phyloP scores from a whole-genome alignment of 2,113 vertebrate species.

The Synchiropus splendidus region DNA sequence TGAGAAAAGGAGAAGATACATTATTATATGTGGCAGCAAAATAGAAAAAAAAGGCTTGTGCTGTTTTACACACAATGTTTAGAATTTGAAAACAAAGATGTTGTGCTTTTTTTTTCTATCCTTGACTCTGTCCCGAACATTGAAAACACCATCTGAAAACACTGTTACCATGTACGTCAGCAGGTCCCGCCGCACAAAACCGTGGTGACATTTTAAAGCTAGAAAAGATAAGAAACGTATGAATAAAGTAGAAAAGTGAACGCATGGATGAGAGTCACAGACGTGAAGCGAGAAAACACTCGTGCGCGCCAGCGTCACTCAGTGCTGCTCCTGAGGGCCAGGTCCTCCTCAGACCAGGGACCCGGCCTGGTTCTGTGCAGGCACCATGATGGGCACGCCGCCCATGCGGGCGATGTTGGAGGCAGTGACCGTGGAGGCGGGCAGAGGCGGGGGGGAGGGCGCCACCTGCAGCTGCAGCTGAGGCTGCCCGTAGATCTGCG shows the following conservation, averaged over 20 bases:
- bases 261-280: constrained; percentile 36
- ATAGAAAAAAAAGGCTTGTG: no score
- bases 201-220: no score
- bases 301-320: background rate
- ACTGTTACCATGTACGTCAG: no score
- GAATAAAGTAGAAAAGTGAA: constrained; percentile 39
- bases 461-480: constrained; percentile 27
- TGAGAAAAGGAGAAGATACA: no score
- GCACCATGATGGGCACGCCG: constrained; percentile 81
- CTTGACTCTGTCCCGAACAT: no score
- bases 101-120: no score
- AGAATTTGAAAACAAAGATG: no score
- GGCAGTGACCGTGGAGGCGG: constrained; percentile 53
- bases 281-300: constrained; percentile 29
- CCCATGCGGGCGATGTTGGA: constrained; percentile 78
- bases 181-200: no score
- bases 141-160: no score
- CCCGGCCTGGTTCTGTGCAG: constrained; percentile 80
- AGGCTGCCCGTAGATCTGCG: constrained; percentile 34
- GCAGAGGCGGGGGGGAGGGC: constrained; percentile 34
- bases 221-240: constrained; percentile 14
- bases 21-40: no score
- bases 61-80: no score
- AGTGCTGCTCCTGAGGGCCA: no score
- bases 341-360: constrained; percentile 73